Evolutionary conservation across 2,888 invertebrate genomes (phyloP).

Genomic region (Serripes groenlandicus): DNA sequence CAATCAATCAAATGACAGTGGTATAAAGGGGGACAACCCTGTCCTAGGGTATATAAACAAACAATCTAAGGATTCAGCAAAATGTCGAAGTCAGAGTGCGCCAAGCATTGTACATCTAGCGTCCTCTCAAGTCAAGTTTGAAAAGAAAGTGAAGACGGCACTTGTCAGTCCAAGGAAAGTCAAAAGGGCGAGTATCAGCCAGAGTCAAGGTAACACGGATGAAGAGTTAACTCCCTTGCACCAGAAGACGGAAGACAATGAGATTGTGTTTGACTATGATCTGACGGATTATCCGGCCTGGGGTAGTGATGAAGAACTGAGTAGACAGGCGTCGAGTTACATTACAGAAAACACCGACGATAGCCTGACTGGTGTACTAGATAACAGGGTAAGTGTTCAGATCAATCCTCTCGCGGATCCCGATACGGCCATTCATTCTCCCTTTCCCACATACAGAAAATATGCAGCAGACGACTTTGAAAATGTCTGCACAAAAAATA

Average conservation of each 20-base stretch:
- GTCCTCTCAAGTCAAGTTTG: conserved; percentile 80
- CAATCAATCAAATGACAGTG: conserved; percentile 67
- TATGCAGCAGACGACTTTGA: no score
- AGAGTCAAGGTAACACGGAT: conserved; percentile 20
- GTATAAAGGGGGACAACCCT: conserved; percentile 56
- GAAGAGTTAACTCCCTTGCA: conserved; percentile 53
- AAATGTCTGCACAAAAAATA: no score
- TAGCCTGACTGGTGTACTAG: conserved; percentile 82
- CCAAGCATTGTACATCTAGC: conserved; percentile 81
- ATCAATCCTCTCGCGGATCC: no score
- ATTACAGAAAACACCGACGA: conserved; percentile 84
- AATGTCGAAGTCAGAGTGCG: conserved; percentile 72
- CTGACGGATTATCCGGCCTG: conserved; percentile 34
- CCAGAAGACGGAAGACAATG: conserved; percentile 16
- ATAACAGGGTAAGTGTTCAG: conserved; percentile 80
- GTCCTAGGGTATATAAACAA: conserved; percentile 22
- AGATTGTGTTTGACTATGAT: conserved; percentile 49
- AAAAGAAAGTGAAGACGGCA: conserved; percentile 65
- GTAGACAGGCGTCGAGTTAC: conserved; percentile 82
- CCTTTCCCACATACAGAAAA: no score
- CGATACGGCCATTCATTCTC: no score
- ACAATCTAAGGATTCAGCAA: conserved; percentile 36
- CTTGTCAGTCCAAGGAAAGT: conserved; percentile 62
- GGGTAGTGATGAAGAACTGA: conserved; percentile 72
- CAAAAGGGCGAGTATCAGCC: conserved; percentile 28